These are phyloP conservation scores for Pteria penguin DNA, from an alignment of 2,888 invertebrate genomes.

Conservation along the genomic window DNA sequence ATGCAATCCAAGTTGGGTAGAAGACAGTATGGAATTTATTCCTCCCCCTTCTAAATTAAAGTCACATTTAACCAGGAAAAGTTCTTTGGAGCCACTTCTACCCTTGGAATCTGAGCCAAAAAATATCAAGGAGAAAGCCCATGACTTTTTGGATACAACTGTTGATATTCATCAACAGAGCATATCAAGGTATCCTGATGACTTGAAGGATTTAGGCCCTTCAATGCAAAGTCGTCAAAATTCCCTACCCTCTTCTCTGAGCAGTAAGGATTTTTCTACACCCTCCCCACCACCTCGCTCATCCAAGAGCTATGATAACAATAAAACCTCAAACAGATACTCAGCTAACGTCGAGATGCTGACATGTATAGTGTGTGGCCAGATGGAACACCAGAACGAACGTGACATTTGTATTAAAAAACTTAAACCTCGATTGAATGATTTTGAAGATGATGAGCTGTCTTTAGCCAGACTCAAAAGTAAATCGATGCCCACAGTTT, in stretches of 20 bases:
- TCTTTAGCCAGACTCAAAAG: constrained; percentile 54
- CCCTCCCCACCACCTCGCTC: constrained; percentile 50
- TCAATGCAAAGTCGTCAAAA: constrained; percentile 61
- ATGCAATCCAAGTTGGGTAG: constrained; percentile 74
- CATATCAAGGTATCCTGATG: constrained; percentile 44
- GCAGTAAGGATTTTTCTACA: constrained; percentile 59
- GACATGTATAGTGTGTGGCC: constrained; percentile 58
- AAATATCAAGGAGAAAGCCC: constrained; percentile 24
- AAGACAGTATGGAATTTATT: constrained; percentile 67
- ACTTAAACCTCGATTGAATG: constrained; percentile 29
- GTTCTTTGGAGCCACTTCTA: constrained; percentile 66
- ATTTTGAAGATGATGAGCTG: constrained; percentile 52
- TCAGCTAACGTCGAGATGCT: constrained; percentile 25
- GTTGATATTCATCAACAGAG: constrained; percentile 48
- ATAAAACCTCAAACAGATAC: constrained; percentile 42
- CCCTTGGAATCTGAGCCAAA: constrained; percentile 6
- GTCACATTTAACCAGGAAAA: constrained; percentile 58
- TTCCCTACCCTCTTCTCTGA: constrained; percentile 68
- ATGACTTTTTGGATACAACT: constrained; percentile 26
- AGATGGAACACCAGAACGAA: constrained; percentile 42
- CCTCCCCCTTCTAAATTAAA: constrained; percentile 56
- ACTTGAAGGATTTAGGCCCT: constrained; percentile 9
- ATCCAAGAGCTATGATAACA: constrained; percentile 62
- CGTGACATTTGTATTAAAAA: constrained; percentile 45
- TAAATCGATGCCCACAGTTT: constrained; percentile 65